These are phyloP conservation scores for Pyrgilauda ruficollis DNA, from an alignment of 2,113 vertebrate genomes.

Conservation along the genomic window DNA sequence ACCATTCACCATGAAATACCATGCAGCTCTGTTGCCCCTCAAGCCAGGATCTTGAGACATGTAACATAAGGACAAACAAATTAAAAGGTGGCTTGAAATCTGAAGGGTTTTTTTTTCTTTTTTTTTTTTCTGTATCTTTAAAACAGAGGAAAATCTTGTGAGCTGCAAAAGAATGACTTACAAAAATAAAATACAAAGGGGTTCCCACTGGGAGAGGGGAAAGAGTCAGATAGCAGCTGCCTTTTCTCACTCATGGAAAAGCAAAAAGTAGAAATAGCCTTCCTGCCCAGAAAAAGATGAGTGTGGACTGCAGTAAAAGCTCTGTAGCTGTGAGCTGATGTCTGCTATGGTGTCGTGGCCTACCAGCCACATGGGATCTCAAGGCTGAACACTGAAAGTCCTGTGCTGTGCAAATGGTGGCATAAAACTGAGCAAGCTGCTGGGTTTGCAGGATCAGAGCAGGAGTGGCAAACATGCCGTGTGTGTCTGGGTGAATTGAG, in stretches of 20 bases:
- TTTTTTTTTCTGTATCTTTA: background rate
- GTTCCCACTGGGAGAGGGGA: background rate
- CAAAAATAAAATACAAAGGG: background rate
- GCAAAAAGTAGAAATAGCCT: slow-evolving; percentile 4
- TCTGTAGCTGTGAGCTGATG: background rate
- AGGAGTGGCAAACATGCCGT: background rate
- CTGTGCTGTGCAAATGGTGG: background rate
- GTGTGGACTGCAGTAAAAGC: slow-evolving; percentile 2
- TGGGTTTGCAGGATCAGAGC: background rate
- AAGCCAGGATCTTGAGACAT: background rate
- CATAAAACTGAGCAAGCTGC: background rate
- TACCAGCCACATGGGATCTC: background rate
- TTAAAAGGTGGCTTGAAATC: background rate
- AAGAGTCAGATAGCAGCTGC: background rate
- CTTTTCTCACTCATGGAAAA: slow-evolving; percentile 12
- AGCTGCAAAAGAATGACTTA: background rate
- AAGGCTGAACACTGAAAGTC: background rate
- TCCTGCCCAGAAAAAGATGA: background rate
- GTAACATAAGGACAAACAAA: background rate
- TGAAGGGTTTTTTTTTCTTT: background rate
- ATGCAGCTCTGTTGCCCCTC: background rate
- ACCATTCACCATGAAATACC: background rate
- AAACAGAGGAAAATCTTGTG: background rate
- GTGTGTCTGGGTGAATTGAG: background rate
- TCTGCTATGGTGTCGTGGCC: background rate